phyloP scores from a whole-genome alignment of 2,888 invertebrate species.

The Aethes cnicana region DNA sequence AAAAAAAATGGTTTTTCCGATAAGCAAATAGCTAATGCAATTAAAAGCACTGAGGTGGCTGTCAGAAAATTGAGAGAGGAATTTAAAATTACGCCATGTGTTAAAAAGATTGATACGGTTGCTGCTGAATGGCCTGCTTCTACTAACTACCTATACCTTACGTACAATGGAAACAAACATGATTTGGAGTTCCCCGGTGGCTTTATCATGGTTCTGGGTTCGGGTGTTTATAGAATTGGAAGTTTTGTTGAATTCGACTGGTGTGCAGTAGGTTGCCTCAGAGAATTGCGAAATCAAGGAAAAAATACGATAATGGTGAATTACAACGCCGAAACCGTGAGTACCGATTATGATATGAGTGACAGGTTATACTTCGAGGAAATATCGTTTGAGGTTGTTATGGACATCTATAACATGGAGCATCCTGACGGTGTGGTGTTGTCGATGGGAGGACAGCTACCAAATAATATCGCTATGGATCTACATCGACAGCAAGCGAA shows the following conservation, averaged over 20 bases:
- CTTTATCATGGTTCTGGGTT: constrained; percentile 94
- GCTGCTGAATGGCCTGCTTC: constrained; percentile 99
- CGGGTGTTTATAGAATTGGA: constrained; percentile 98
- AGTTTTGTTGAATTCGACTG: constrained; percentile 99
- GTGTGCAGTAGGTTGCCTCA: constrained; percentile 98
- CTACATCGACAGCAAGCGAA: constrained; percentile 94
- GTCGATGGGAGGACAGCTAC: constrained; percentile 98
- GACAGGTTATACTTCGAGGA: constrained; percentile 99
- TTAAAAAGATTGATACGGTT: constrained; percentile 99
- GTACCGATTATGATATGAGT: constrained; percentile 99
- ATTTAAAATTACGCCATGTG: constrained; percentile 89
- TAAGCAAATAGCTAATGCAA: constrained; percentile 94
- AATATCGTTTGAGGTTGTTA: constrained; percentile 98
- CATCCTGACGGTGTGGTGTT: constrained; percentile 96
- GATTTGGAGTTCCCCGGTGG: constrained; percentile 92
- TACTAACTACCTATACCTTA: constrained; percentile 99
- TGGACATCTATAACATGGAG: constrained; percentile 98
- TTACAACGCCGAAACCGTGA: constrained; percentile 99
- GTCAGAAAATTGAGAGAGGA: constrained; percentile 90
- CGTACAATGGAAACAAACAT: constrained; percentile 94
- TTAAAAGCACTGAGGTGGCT: constrained; percentile 93
- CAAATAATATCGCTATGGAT: constrained; percentile 99
- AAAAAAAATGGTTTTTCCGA: constrained; percentile 98
- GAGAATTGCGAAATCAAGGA: constrained; percentile 93
- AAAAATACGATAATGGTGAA: constrained; percentile 98